phyloP scores from a whole-genome alignment of 2,113 vertebrate genomes.

The Scomber colias region DNA sequence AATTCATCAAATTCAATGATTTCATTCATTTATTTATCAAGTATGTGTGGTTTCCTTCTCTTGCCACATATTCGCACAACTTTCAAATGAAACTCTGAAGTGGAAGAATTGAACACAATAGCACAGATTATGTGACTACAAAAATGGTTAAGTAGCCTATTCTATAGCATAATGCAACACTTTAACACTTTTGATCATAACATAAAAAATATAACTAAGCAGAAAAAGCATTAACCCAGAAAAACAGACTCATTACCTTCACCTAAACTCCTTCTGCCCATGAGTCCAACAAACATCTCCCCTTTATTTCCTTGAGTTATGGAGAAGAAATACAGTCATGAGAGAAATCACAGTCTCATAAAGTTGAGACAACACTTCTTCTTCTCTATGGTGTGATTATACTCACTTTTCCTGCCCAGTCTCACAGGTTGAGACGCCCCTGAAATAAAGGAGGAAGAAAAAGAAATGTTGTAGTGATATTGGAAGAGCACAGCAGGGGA shows the following conservation, averaged over 20 bases:
- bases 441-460: constrained; percentile 26
- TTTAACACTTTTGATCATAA: background rate
- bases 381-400: background rate
- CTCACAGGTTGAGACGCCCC: constrained; percentile 58
- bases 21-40: too few species aligned
- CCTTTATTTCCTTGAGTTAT: constrained; percentile 75
- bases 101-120: too few species aligned
- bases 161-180: too few species aligned
- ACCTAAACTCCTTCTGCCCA: constrained; percentile 74
- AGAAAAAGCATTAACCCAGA: background rate
- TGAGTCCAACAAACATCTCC: constrained; percentile 80
- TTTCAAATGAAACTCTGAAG: too few species aligned
- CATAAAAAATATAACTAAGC: background rate
- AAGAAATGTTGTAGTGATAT: background rate
- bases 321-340: background rate
- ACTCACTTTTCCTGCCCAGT: constrained; percentile 77
- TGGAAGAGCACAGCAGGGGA: background rate
- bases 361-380: background rate
- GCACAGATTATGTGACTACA: too few species aligned
- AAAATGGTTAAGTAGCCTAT: too few species aligned
- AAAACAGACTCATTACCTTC: constrained; percentile 69
- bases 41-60: too few species aligned
- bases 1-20: too few species aligned
- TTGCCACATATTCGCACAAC: too few species aligned
- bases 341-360: background rate